phyloP scores from a whole-genome alignment of 2,113 vertebrate genomes.

The Nothoprocta perdicaria region DNA sequence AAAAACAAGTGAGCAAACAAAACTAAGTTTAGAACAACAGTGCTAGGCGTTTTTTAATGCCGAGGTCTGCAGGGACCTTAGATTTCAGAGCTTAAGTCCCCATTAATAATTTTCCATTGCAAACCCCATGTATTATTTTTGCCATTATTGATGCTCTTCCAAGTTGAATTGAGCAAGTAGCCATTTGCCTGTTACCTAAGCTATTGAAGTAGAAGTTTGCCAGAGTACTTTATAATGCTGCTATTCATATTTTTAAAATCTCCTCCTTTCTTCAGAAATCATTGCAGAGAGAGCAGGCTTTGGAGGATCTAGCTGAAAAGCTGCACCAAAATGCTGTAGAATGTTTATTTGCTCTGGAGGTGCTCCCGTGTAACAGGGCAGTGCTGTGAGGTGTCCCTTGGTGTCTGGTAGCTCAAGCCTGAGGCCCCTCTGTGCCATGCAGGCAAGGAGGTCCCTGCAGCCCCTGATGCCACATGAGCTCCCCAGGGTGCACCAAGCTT shows the following conservation, averaged over 20 bases:
- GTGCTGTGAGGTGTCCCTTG: neutral
- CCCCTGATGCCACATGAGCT: neutral
- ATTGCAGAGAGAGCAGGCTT: neutral
- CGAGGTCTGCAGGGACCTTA: neutral
- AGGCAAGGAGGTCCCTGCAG: neutral
- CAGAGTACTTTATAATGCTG: neutral
- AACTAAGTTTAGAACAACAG: neutral
- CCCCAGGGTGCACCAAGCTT: neutral
- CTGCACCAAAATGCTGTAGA: neutral
- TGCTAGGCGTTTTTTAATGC: neutral
- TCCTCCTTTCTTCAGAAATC: neutral
- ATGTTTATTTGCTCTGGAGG: neutral
- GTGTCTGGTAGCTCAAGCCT: neutral
- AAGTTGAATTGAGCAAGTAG: neutral
- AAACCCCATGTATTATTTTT: neutral
- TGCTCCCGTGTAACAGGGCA: neutral
- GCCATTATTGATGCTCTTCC: neutral
- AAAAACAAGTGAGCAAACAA: neutral
- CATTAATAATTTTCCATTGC: neutral
- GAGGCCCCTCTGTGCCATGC: neutral
- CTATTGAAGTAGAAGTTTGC: neutral
- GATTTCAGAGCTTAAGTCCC: neutral
- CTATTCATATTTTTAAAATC: neutral
- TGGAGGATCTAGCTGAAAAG: neutral
- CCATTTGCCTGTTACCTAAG: neutral